These are phyloP conservation scores for Protonemura montana DNA, from an alignment of 2,888 invertebrate species.

Conservation along the genomic window DNA sequence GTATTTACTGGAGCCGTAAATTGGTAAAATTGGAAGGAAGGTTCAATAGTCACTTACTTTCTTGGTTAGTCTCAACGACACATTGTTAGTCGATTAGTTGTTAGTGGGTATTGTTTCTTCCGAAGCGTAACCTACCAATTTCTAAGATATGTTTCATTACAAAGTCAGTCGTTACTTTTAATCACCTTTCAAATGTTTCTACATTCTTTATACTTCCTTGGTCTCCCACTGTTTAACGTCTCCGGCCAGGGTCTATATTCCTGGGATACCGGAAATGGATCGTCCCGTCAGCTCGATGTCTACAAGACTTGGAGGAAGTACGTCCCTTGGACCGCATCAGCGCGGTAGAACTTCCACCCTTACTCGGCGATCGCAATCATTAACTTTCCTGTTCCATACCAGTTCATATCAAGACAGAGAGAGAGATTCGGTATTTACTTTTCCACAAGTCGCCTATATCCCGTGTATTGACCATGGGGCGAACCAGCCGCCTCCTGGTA, in stretches of 20 bases:
- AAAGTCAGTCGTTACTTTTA: neutral
- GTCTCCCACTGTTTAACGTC: no score
- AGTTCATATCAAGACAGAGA: neutral
- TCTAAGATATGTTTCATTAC: neutral
- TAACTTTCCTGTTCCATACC: neutral
- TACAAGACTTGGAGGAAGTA: neutral
- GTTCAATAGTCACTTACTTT: no score
- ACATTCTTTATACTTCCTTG: neutral
- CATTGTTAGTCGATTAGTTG: no score
- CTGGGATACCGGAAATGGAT: neutral
- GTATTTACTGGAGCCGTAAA: no score
- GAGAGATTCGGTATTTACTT: neutral
- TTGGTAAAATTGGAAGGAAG: no score
- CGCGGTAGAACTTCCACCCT: neutral
- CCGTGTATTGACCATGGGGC: neutral
- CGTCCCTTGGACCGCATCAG: conserved; percentile 7
- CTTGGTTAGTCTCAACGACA: no score
- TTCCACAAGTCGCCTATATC: neutral
- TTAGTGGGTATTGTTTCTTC: no score
- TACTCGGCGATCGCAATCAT: neutral
- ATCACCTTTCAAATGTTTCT: neutral
- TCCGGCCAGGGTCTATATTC: neutral
- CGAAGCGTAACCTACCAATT: no score
- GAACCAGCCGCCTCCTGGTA: neutral
- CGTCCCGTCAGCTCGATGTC: neutral